Percentiles rank a stretch among this genome's conserved stretches.
These are phyloP conservation scores for Macroramphosus scolopax DNA, from an alignment of 2,797 vertebrate species.

Conservation along the genomic window DNA sequence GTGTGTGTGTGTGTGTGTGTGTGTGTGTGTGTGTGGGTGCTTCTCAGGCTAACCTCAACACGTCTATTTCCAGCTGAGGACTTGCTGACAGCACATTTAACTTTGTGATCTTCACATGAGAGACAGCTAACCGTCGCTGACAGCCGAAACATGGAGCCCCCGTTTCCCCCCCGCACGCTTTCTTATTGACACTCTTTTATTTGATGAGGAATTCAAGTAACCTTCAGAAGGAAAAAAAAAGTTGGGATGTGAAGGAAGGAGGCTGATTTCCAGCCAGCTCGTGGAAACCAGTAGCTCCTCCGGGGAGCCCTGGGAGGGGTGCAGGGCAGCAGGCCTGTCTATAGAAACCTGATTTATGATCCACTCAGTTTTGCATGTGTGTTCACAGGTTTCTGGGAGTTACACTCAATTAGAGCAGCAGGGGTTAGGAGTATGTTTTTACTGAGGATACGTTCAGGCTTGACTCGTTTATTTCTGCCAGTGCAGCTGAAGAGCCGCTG, in stretches of 20 bases:
- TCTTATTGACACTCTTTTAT: slow-evolving; percentile 60
- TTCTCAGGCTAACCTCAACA: slow-evolving; percentile 70
- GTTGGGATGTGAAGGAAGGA: slow-evolving; percentile 22
- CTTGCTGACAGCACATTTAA: slow-evolving; percentile 76
- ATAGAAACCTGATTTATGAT: slow-evolving; percentile 67
- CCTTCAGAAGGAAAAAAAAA: slow-evolving; percentile 10
- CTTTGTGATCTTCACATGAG: slow-evolving; percentile 70
- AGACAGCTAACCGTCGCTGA: slow-evolving; percentile 71
- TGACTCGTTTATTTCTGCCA: slow-evolving; percentile 74
- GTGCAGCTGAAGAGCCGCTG: slow-evolving; percentile 67
- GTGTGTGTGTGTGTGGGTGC: slow-evolving; percentile 45
- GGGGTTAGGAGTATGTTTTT: slow-evolving; percentile 65
- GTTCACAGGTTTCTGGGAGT: slow-evolving; percentile 73
- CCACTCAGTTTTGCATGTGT: slow-evolving; percentile 62
- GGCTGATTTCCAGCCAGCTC: slow-evolving; percentile 54
- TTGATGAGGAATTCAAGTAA: slow-evolving; percentile 49
- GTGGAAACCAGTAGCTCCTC: slow-evolving; percentile 56
- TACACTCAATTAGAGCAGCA: slow-evolving; percentile 74
- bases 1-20: too few relatives aligned
- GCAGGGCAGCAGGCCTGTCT: slow-evolving; percentile 52
- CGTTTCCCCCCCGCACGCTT: slow-evolving; percentile 61
- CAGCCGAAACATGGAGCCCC: slow-evolving; percentile 47
- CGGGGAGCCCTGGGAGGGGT: slow-evolving; percentile 34
- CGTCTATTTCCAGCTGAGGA: slow-evolving; percentile 70
- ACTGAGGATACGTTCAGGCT: slow-evolving; percentile 73